phyloP scores from a whole-genome alignment of 2,888 invertebrate species.

The Dione vanillae region DNA sequence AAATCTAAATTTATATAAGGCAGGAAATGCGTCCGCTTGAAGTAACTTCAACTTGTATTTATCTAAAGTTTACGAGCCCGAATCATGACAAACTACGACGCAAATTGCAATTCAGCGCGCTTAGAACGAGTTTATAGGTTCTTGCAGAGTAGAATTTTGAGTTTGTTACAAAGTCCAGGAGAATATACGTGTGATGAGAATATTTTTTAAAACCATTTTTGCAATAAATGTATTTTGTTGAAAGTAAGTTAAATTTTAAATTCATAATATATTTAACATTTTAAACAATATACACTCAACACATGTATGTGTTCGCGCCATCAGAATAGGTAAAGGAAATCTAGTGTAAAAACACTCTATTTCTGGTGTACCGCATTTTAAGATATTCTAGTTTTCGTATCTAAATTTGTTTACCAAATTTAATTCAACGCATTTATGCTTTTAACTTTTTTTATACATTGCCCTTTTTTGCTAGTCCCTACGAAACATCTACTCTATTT shows the following conservation, averaged over 20 bases:
- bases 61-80: conserved; percentile 53
- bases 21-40: conserved; percentile 16
- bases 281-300: no score
- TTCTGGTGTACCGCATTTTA: no score
- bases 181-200: conserved; percentile 12
- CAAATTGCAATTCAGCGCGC: conserved; percentile 33
- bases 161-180: conserved; percentile 16
- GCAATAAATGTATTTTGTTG: neutral
- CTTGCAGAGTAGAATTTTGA: conserved; percentile 28
- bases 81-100: conserved; percentile 31
- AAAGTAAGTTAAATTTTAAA: neutral
- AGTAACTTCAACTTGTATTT: conserved; percentile 40
- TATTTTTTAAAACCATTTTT: neutral
- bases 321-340: no score
- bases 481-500: no score
- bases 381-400: no score
- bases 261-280: no score
- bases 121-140: conserved; percentile 32
- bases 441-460: no score
- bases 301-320: no score
- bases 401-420: no score
- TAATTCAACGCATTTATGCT: no score
- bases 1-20: conserved; percentile 23
- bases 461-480: no score
- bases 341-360: no score